phyloP scores from a whole-genome alignment of 2,888 invertebrate genomes.

The Standfussiana lucernea region DNA sequence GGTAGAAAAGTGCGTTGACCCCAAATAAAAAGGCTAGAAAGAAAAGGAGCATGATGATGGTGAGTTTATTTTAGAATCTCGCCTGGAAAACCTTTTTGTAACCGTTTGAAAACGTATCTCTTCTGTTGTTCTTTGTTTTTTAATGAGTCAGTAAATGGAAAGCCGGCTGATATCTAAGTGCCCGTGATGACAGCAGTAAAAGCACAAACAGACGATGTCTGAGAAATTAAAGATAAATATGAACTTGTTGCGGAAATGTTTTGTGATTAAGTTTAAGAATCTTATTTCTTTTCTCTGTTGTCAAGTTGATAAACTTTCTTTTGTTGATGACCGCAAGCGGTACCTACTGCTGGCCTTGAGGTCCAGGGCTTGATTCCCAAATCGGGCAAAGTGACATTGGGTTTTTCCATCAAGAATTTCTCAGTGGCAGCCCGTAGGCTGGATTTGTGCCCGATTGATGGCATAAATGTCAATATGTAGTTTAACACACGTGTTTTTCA shows the following conservation, averaged over 20 bases:
- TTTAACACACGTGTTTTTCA: neutral
- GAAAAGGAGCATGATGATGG: neutral
- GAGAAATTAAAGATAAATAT: constrained; percentile 39
- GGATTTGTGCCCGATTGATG: no score
- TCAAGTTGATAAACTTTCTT: neutral
- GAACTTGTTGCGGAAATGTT: constrained; percentile 15
- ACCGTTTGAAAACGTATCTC: constrained; percentile 3
- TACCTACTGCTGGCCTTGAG: neutral
- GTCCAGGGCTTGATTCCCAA: neutral
- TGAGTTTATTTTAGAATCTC: neutral
- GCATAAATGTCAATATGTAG: no score
- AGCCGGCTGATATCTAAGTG: constrained; percentile 57
- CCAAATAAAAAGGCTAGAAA: neutral
- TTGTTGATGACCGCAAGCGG: neutral
- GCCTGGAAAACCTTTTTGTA: neutral
- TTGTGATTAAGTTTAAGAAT: neutral
- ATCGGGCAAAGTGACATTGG: neutral
- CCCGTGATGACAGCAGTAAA: constrained; percentile 49
- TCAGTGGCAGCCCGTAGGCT: no score
- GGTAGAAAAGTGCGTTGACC: neutral
- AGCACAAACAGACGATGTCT: constrained; percentile 37
- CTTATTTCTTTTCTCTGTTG: neutral
- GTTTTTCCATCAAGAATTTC: neutral
- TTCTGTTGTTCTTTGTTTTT: constrained; percentile 28
- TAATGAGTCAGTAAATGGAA: constrained; percentile 42